Conservation (phyloP, 1,140 invertebrate genomes). For the Conus betulinus region DNA sequence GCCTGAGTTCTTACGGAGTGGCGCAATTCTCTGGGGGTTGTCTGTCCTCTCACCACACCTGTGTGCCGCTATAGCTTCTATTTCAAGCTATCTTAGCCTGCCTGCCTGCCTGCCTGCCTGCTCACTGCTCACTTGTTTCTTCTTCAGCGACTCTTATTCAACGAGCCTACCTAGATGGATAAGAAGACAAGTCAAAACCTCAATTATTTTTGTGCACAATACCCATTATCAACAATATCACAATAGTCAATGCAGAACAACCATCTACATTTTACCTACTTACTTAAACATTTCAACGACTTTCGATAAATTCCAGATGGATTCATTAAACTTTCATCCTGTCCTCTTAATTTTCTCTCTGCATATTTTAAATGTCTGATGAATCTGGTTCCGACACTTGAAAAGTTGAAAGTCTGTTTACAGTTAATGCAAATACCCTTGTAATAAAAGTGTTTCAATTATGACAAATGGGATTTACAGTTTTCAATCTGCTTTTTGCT, state of each 20-base stretch:
- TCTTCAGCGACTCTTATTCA: slow-evolving; percentile 16
- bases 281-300: not conserved
- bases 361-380: too few relatives aligned
- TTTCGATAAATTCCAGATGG: not conserved
- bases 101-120: not conserved
- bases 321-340: too few relatives aligned
- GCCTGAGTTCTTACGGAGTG: not conserved
- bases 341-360: too few relatives aligned
- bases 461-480: not conserved
- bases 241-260: not conserved
- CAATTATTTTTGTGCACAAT: not conserved
- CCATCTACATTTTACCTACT: not conserved
- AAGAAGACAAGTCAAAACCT: slow-evolving; percentile 24
- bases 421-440: too few relatives aligned
- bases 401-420: too few relatives aligned
- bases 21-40: not conserved
- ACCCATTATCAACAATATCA: not conserved
- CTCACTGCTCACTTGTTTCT: not conserved
- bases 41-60: not conserved
- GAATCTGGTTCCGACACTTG: too few relatives aligned
- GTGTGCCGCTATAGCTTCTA: not conserved
- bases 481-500: not conserved
- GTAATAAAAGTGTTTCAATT: not conserved
- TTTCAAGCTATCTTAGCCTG: slow-evolving; percentile 1
- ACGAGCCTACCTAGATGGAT: slow-evolving; percentile 37